Conservation (phyloP, 2,113 vertebrate genomes). For the Stegastes partitus region DNA sequence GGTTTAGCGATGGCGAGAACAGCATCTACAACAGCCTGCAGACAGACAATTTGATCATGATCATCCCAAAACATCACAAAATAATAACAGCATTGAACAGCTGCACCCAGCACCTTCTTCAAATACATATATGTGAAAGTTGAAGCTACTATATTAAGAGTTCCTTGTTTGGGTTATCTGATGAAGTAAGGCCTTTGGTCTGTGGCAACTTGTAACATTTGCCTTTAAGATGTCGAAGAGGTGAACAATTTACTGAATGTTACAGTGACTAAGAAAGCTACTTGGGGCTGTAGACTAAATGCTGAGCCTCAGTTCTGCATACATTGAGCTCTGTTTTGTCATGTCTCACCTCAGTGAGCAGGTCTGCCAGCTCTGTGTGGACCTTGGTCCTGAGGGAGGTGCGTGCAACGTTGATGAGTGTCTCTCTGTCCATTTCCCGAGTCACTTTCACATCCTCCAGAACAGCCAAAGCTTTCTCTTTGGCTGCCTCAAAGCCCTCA, state of each 20-base stretch:
- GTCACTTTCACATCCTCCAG: conserved; percentile 94
- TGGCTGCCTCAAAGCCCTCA: conserved; percentile 96
- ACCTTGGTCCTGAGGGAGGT: conserved; percentile 98
- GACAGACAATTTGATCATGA: conserved; percentile 3
- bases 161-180: too few relatives aligned
- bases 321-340: background rate
- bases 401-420: conserved; percentile 91
- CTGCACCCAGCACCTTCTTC: background rate
- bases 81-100: background rate
- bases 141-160: too few relatives aligned
- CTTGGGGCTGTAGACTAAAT: background rate
- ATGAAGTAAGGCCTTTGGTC: too few relatives aligned
- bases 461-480: conserved; percentile 92
- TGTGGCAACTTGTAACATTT: too few relatives aligned
- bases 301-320: background rate
- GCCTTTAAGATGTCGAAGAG: too few relatives aligned
- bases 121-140: too few relatives aligned
- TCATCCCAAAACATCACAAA: background rate
- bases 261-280: too few relatives aligned
- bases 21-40: conserved; percentile 95
- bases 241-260: too few relatives aligned
- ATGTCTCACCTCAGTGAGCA: conserved; percentile 92
- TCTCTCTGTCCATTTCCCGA: conserved; percentile 95
- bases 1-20: conserved; percentile 91
- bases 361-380: conserved; percentile 92